phyloP scores from a whole-genome alignment of 2,888 invertebrate genomes.

The Rapana venosa region DNA sequence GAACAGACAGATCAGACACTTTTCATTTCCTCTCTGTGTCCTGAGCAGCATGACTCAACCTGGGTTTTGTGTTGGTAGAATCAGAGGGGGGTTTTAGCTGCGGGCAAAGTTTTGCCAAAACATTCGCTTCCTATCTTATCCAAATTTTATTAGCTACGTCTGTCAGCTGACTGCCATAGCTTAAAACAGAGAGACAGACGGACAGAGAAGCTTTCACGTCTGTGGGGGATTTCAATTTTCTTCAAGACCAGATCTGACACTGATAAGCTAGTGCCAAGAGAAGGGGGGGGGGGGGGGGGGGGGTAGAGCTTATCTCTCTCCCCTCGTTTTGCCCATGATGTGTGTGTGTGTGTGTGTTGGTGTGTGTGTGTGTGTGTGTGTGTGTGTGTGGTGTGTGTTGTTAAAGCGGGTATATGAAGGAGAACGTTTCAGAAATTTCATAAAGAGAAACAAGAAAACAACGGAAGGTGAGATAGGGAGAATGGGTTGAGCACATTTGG shows the following conservation, averaged over 20 bases:
- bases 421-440: no score
- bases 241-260: background rate
- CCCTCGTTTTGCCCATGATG: no score
- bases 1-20: conserved; percentile 7
- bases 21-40: background rate
- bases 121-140: background rate
- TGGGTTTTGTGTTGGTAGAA: background rate
- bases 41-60: conserved; percentile 30
- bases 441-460: no score
- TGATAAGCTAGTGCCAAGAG: background rate
- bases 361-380: no score
- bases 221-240: conserved; percentile 15
- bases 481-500: no score
- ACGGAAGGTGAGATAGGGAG: no score
- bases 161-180: background rate
- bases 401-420: no score
- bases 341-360: no score
- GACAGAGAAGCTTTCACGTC: background rate
- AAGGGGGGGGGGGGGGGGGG: background rate
- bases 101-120: background rate
- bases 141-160: background rate
- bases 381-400: no score
- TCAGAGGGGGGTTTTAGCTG: background rate
- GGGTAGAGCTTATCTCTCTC: background rate
- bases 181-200: background rate